Percentiles rank a stretch among this genome's conserved stretches.
phyloP scores from a whole-genome alignment of 2,888 invertebrate genomes.

The Labia minor region DNA sequence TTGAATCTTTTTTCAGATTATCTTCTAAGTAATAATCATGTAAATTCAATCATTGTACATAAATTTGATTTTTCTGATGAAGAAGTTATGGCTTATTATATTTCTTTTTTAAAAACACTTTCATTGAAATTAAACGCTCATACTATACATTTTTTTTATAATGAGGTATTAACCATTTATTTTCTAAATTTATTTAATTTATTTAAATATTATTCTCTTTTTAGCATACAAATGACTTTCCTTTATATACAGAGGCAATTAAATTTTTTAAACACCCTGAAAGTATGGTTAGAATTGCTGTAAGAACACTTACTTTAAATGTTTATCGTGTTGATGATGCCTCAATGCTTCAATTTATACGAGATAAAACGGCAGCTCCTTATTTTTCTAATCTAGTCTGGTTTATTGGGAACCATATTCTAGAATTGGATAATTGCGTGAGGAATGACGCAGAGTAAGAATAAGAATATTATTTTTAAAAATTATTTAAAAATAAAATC shows the following conservation, averaged over 20 bases:
- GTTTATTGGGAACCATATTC: slow-evolving; percentile 96
- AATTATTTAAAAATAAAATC: no score
- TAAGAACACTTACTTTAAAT: slow-evolving; percentile 91
- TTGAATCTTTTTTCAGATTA: slow-evolving; percentile 67
- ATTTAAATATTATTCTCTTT: slow-evolving; percentile 29
- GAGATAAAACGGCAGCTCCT: slow-evolving; percentile 92
- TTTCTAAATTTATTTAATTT: not conserved
- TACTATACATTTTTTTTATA: slow-evolving; percentile 99
- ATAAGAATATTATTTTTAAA: slow-evolving; percentile 17
- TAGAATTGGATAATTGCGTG: slow-evolving; percentile 90
- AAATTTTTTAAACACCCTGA: slow-evolving; percentile 99
- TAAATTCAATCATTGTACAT: slow-evolving; percentile 98
- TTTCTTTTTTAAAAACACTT: slow-evolving; percentile 95
- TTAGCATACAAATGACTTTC: slow-evolving; percentile 96
- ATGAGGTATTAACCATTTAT: slow-evolving; percentile 60
- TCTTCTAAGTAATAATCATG: slow-evolving; percentile 96
- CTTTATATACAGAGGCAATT: slow-evolving; percentile 96
- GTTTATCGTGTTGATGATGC: slow-evolving; percentile 90
- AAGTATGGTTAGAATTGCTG: slow-evolving; percentile 98
- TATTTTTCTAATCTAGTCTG: slow-evolving; percentile 98
- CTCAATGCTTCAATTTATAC: slow-evolving; percentile 89
- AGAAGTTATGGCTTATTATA: slow-evolving; percentile 99
- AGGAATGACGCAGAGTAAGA: slow-evolving; percentile 89
- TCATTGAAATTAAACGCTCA: slow-evolving; percentile 95
- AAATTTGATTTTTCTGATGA: slow-evolving; percentile 99